Conservation (phyloP, 2,797 vertebrate species). For the Enteromius fasciolatus region DNA sequence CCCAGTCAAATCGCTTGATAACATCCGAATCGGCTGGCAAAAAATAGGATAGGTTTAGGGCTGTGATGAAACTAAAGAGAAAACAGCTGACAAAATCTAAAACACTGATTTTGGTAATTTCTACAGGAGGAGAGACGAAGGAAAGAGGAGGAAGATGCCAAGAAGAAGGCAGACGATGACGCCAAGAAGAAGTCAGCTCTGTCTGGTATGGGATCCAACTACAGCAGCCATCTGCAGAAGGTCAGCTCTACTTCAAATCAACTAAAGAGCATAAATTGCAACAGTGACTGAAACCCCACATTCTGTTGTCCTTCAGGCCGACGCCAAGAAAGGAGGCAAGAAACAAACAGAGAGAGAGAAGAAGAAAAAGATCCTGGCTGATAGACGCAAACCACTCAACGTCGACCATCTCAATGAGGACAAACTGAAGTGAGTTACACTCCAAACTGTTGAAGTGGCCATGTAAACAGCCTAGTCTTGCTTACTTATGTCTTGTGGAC, state of each 20-base stretch:
- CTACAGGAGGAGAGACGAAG: conserved; percentile 89
- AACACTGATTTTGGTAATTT: background rate
- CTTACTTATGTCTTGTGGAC: background rate
- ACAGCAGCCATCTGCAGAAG: conserved; percentile 94
- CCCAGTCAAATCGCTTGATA: too few species aligned
- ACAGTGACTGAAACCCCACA: background rate
- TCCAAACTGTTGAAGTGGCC: background rate
- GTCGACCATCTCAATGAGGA: conserved; percentile 88
- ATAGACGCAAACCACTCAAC: conserved; percentile 89
- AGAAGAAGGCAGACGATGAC: conserved; percentile 90
- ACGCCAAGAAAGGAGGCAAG: conserved; percentile 86
- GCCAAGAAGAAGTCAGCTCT: conserved; percentile 96
- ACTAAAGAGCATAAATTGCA: background rate
- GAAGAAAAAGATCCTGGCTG: conserved; percentile 94
- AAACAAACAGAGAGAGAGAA: conserved; percentile 68
- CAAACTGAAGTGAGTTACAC: conserved; percentile 83
- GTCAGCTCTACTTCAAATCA: conserved; percentile 65
- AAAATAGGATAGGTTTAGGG: background rate
- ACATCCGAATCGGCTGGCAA: too few species aligned
- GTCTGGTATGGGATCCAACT: conserved; percentile 91
- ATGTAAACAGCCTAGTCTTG: background rate
- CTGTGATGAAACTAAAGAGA: background rate
- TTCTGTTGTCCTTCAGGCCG: conserved; percentile 76
- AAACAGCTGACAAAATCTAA: background rate
- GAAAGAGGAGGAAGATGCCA: conserved; percentile 89